These are phyloP conservation scores for Sphinx pinastri DNA, from an alignment of 2,888 invertebrate species.

Conservation along the genomic window DNA sequence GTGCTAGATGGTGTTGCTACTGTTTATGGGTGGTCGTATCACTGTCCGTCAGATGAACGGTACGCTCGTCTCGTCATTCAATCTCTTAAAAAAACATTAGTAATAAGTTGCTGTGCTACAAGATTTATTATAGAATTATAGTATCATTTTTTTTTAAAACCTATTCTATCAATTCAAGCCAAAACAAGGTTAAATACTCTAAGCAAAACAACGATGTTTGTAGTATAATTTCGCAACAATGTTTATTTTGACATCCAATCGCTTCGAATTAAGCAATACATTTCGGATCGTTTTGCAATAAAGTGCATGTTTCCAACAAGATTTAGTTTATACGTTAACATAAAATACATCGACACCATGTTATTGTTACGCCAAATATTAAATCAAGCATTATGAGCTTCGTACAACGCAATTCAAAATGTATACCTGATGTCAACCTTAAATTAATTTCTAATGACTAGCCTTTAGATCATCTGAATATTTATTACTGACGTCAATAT, in stretches of 20 bases:
- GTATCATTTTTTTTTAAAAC: no score
- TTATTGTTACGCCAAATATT: not conserved
- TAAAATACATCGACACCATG: not conserved
- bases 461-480: not conserved
- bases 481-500: not conserved
- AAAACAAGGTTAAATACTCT: no score
- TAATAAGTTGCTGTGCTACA: no score
- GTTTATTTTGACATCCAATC: not conserved
- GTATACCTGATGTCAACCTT: not conserved
- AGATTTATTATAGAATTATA: no score
- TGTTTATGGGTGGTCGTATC: no score
- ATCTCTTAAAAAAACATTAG: no score
- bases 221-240: not conserved
- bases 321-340: not conserved
- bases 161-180: no score
- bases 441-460: not conserved
- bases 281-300: not conserved
- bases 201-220: not conserved
- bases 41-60: no score
- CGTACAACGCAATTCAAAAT: not conserved
- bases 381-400: not conserved
- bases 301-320: not conserved
- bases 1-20: no score
- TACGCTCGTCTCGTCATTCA: no score
- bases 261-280: conserved; percentile 2